Percentiles rank a stretch among this genome's conserved stretches.
Evolutionary conservation across 2,113 vertebrate species (phyloP).

Genomic region (Chionis minor): DNA sequence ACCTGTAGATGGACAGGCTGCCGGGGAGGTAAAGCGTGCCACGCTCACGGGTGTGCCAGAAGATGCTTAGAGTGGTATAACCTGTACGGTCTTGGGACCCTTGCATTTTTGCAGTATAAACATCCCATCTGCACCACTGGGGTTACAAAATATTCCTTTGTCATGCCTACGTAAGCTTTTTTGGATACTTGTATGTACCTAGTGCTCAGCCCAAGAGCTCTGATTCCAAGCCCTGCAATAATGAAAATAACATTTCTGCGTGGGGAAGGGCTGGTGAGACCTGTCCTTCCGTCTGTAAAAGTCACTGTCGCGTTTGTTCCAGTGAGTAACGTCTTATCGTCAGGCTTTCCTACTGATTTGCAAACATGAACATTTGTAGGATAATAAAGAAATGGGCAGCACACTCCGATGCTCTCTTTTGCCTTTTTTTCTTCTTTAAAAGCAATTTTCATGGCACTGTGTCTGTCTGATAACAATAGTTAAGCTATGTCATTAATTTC

Average conservation of each 20-base stretch:
- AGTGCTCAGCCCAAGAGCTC: background rate
- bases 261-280: background rate
- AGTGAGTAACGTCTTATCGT: background rate
- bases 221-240: background rate
- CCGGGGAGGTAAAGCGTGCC: background rate
- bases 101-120: background rate
- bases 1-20: background rate
- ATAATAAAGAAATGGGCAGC: conserved; percentile 28
- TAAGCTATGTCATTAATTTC: conserved; percentile 66
- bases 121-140: background rate
- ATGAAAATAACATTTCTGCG: background rate
- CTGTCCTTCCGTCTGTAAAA: background rate
- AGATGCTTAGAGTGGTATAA: background rate
- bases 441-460: conserved; percentile 36
- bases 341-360: background rate
- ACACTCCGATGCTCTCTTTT: background rate
- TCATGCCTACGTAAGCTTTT: background rate
- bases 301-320: background rate
- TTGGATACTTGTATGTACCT: background rate
- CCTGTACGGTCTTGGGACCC: background rate
- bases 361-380: background rate
- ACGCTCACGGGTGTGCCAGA: background rate
- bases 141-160: background rate
- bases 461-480: background rate
- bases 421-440: conserved; percentile 26